Conservation (phyloP, 2,113 vertebrate species). For the Machaerirhynchus nigripectus region DNA sequence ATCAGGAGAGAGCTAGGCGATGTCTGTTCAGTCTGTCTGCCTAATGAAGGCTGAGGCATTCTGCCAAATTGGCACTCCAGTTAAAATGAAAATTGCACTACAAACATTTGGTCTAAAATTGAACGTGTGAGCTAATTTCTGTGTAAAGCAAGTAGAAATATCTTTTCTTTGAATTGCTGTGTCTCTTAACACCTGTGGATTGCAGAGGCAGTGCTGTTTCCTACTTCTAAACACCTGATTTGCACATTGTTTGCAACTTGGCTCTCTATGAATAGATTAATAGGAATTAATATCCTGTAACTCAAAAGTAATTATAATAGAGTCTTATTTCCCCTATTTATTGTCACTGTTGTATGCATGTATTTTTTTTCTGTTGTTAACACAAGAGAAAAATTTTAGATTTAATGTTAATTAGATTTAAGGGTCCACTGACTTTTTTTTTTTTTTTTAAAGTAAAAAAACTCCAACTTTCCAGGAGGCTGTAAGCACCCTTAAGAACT, state of each 20-base stretch:
- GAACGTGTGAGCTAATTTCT: neutral
- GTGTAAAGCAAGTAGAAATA: slow-evolving; percentile 22
- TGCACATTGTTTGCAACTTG: neutral
- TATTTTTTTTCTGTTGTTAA: slow-evolving; percentile 1
- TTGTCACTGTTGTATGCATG: slow-evolving; percentile 41
- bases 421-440: neutral
- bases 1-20: slow-evolving; percentile 19
- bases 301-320: slow-evolving; percentile 8
- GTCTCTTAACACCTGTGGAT: slow-evolving; percentile 24
- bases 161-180: neutral
- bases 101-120: neutral
- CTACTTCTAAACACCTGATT: neutral
- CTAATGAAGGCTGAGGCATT: slow-evolving; percentile 18
- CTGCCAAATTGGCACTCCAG: slow-evolving; percentile 2
- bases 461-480: neutral
- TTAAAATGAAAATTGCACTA: slow-evolving; percentile 45
- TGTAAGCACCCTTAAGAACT: neutral
- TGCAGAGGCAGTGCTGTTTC: slow-evolving; percentile 3
- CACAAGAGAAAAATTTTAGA: slow-evolving; percentile 23
- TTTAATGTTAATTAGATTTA: slow-evolving; percentile 23
- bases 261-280: slow-evolving; percentile 59
- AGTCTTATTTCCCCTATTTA: slow-evolving; percentile 37
- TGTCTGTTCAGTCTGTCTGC: slow-evolving; percentile 32
- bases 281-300: slow-evolving; percentile 46
- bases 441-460: neutral